Base-by-base conservation (phyloP, 2,797 vertebrate species). In the Hemitrygon akajei region DNA sequence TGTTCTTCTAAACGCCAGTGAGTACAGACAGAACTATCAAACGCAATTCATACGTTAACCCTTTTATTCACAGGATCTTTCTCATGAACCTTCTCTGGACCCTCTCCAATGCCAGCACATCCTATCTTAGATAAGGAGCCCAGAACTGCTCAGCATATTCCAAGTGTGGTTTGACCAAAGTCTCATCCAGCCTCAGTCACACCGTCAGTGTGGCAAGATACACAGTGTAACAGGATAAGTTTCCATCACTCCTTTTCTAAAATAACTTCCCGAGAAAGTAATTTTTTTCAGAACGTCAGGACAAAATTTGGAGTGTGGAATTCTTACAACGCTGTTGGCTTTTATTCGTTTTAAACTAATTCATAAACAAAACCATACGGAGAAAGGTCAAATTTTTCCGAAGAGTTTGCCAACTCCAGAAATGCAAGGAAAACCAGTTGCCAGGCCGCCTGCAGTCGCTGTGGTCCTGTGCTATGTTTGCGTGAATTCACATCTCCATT, bases 361-460 rank as follows among this genome's bases (percentile, higher is more conserved):
- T 86, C 58, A 86, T 86, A 86, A 86, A 63, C 60, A 56, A 86
- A 86, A 63, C 82, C 56, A 86, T 86, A 58, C 11, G 27, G 56
- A 16, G 16, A 86, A 60, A 86, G 82, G 82, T 86, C 82, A 63
- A 86, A 86, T 12, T 2, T 86, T 86, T 86, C 82, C 82, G 60
- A n/a, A 30, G 25, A 2, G 82, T 86, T 86, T 60, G 56, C 82
- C 82, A 86, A 86, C 60, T 63, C 30, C 6, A 60, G 82, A 63
- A 60, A 86, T 25, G 16, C 82, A 86, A 63, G 58, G 14, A 58
- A 60, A 86, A 60, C 30, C 56, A n/a, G 60, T 60, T 86, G 56
- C 86, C 10, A 86, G 14, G 27, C 56, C 2, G 3, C 27, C 30
- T 60, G 56, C 16, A 12, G 1, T 86, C 11, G 3, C 18, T n/a